Base-by-base conservation (phyloP, 2,113 vertebrate species). In the Hippolais icterina region DNA sequence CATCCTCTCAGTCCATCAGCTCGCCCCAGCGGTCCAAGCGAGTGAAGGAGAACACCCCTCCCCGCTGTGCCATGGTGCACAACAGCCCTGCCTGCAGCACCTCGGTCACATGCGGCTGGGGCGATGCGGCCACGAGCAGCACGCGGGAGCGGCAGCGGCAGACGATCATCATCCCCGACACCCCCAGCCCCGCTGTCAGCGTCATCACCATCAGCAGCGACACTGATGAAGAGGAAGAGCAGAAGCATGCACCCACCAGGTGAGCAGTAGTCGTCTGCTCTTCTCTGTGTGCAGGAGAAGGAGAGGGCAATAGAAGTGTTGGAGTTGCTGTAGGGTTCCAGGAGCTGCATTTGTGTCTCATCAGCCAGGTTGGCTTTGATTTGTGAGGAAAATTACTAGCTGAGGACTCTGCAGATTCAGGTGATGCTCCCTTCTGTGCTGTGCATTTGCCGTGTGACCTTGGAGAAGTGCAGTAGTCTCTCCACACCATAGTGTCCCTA, bases 201-300 rank as follows among this genome's bases (percentile, higher is more conserved):
- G 99, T 99, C 98, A 99, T 99, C 98, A 99, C 99, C 96, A 99
- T 99, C 98, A 99, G 99, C 98, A 99, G 99, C 7, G 99, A 99
- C 98, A 99, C 99, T 0, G 99, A 99, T 2, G 99, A 99, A 64
- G 99, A 99, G 79, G 99, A 99, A 7, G 99, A 99, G 79, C 99
- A 98, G 96, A 99, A 99, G 92, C 99, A 99, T 9, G 98, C 98
- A 41, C 98, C 98, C 95, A 98, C 98, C 92, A 99, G 99, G 99
- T 99, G 91, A 97, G 98, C 50, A 7, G 71, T 0, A 0, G 21
- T 23, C 50, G 70, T 85, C 49, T 56, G 70, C 87, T 96, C 94
- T 24, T 41, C 46, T 23, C 42, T 35, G 17, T 3, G 11, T 5
- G 39, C 56, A 15, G 78, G 63, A 33, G 37, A 29, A 37, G 64